Conservation (phyloP, 2,888 invertebrate species). For the Gari tellinella region DNA sequence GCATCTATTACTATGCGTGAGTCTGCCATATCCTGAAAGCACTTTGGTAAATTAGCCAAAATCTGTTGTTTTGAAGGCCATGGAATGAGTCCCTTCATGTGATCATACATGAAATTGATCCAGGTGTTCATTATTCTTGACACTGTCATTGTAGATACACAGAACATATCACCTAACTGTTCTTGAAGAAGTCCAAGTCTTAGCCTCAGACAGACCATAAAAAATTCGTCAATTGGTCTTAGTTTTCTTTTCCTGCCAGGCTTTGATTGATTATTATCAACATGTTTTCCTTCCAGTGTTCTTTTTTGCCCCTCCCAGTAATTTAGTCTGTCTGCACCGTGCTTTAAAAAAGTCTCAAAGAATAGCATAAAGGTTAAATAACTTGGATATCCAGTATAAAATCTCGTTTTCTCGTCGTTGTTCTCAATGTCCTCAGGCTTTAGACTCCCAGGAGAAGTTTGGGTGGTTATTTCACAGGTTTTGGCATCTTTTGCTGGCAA, state of each 20-base stretch:
- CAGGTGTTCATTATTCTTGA: conserved; percentile 49
- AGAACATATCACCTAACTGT: conserved; percentile 43
- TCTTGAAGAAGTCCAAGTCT: conserved; percentile 35
- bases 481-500: no score
- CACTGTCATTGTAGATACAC: conserved; percentile 36
- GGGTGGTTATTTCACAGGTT: no score
- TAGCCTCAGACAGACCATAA: conserved; percentile 30
- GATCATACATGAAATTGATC: conserved; percentile 47
- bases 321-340: conserved; percentile 34
- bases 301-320: conserved; percentile 41
- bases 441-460: no score
- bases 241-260: conserved; percentile 32
- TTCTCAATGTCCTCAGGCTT: conserved; percentile 30
- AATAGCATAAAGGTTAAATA: conserved; percentile 32
- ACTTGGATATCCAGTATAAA: conserved; percentile 40
- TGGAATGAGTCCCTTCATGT: conserved; percentile 32
- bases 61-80: conserved; percentile 47
- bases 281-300: not conserved
- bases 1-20: conserved; percentile 26
- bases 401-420: conserved; percentile 25
- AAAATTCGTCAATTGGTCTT: conserved; percentile 39
- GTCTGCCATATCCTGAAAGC: conserved; percentile 13
- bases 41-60: conserved; percentile 13
- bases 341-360: conserved; percentile 20
- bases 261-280: conserved; percentile 6